Evolutionary conservation across 2,797 vertebrate genomes (phyloP).

Genomic region (Spondyliosoma cantharus): DNA sequence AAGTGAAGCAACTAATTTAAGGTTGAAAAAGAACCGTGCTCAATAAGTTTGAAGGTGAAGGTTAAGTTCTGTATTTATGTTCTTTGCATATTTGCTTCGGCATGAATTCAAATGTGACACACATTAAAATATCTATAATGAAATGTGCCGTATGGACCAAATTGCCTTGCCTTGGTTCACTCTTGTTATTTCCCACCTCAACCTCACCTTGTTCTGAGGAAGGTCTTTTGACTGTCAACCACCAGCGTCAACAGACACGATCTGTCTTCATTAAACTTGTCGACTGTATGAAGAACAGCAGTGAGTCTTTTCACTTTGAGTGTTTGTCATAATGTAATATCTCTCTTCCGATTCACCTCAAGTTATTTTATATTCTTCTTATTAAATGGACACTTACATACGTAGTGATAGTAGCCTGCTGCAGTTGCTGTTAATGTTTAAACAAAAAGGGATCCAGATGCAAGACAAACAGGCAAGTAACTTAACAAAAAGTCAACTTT

Average conservation of each 20-base stretch:
- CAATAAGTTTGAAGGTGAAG: no score
- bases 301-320: background rate
- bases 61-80: background rate
- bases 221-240: conserved; percentile 32
- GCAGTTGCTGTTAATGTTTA: no score
- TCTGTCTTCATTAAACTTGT: conserved; percentile 48
- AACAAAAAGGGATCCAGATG: no score
- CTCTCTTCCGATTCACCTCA: background rate
- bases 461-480: no score
- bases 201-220: conserved; percentile 43
- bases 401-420: background rate
- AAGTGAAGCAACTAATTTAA: no score
- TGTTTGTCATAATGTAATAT: conserved; percentile 1
- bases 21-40: no score
- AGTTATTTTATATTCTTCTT: background rate
- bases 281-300: background rate
- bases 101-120: conserved; percentile 19
- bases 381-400: background rate
- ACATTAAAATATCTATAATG: conserved; percentile 3
- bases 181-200: conserved; percentile 37
- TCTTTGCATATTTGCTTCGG: background rate
- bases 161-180: background rate
- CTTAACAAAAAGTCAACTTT: no score
- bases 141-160: conserved; percentile 20
- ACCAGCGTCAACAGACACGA: conserved; percentile 1